These are phyloP conservation scores for Mugil cephalus DNA, from an alignment of 2,113 vertebrate species.

Conservation along the genomic window DNA sequence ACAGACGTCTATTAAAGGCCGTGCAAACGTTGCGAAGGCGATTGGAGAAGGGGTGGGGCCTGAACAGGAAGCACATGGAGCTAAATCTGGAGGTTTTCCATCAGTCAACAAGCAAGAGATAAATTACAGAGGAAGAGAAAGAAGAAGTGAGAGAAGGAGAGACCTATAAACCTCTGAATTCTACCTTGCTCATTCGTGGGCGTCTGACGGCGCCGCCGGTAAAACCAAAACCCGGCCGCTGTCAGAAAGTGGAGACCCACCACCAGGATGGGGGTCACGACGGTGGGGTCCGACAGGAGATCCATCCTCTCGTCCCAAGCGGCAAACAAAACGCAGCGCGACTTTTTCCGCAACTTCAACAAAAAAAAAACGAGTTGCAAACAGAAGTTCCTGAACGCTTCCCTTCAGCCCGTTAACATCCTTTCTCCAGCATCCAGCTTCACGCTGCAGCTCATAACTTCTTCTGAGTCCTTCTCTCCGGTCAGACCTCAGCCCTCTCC, in stretches of 20 bases:
- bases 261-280: constrained; percentile 76
- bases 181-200: constrained; percentile 56
- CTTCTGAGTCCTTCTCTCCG: constrained; percentile 47
- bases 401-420: no score
- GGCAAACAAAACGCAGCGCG: background rate
- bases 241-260: constrained; percentile 79
- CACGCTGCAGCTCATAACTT: constrained; percentile 46
- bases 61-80: constrained; percentile 63
- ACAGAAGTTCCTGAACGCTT: background rate
- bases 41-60: constrained; percentile 52
- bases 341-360: no score
- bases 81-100: background rate
- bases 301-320: constrained; percentile 61
- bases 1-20: no score
- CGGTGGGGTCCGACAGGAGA: constrained; percentile 59
- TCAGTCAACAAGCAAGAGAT: background rate
- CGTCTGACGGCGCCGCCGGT: constrained; percentile 36
- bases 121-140: background rate
- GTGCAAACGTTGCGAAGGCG: background rate
- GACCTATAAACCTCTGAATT: background rate
- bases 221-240: constrained; percentile 82
- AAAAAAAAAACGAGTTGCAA: background rate
- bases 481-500: constrained; percentile 30
- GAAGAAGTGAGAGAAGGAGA: background rate
- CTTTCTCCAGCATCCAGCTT: constrained; percentile 56